Conservation (phyloP, 2,113 vertebrate genomes). For the Pluvialis apricaria region DNA sequence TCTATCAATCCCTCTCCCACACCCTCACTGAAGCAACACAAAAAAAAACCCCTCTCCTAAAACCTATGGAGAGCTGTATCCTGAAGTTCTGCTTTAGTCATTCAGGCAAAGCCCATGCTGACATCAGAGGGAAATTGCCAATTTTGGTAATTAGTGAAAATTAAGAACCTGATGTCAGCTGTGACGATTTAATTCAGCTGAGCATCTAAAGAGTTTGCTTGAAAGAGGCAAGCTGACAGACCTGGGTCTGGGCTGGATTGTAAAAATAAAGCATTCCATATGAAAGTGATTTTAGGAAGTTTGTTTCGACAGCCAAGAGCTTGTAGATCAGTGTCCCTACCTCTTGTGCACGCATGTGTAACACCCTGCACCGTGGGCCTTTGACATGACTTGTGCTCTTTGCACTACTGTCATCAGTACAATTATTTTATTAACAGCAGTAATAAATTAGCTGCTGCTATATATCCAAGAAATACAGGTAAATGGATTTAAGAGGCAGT, state of each 20-base stretch:
- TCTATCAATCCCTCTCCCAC: neutral
- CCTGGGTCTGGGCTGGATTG: neutral
- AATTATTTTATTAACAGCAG: neutral
- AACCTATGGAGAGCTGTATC: neutral
- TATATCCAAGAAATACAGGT: neutral
- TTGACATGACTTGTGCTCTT: neutral
- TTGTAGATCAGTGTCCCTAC: neutral
- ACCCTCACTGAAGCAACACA: neutral
- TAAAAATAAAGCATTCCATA: neutral
- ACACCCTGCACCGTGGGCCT: neutral
- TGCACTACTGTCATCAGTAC: neutral
- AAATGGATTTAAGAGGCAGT: neutral
- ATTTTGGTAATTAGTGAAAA: slow-evolving; percentile 7
- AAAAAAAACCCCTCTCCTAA: neutral
- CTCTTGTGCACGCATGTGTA: neutral
- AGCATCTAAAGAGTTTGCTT: neutral
- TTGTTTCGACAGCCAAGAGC: neutral
- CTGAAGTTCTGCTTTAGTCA: neutral
- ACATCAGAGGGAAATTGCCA: neutral
- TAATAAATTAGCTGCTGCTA: neutral
- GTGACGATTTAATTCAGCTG: neutral
- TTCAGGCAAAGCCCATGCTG: neutral
- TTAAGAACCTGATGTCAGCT: neutral
- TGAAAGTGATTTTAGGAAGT: slow-evolving; percentile 1
- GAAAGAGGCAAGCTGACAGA: neutral